phyloP scores from a whole-genome alignment of 2,888 invertebrate species.

The Eudemis profundana region DNA sequence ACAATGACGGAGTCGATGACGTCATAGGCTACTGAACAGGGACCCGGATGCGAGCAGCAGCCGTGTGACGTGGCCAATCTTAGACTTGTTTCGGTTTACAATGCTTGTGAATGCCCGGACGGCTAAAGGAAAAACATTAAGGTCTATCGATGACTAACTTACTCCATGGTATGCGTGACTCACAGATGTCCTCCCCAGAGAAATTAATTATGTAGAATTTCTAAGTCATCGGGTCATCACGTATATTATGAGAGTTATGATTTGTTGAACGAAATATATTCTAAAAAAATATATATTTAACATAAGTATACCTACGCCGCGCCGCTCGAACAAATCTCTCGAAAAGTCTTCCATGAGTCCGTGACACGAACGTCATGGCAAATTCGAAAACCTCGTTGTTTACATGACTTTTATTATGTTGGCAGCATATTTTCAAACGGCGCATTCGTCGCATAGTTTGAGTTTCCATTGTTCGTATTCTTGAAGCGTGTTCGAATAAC shows the following conservation, averaged over 20 bases:
- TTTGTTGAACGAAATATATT: slow-evolving; percentile 36
- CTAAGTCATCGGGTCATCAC: slow-evolving; percentile 31
- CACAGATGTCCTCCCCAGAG: slow-evolving; percentile 21
- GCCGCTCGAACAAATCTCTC: slow-evolving; percentile 8
- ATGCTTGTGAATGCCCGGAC: background rate
- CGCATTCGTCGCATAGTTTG: slow-evolving; percentile 36
- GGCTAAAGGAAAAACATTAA: slow-evolving; percentile 15
- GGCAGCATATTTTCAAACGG: slow-evolving; percentile 23
- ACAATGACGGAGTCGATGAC: slow-evolving; percentile 28
- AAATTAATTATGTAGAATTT: slow-evolving; percentile 36
- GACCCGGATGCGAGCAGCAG: slow-evolving; percentile 32
- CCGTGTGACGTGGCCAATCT: slow-evolving; percentile 26
- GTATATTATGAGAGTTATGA: no score
- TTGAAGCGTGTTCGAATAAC: slow-evolving; percentile 47
- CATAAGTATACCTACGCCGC: no score
- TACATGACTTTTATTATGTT: slow-evolving; percentile 35
- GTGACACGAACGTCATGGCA: slow-evolving; percentile 23
- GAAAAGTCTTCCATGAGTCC: slow-evolving; percentile 20
- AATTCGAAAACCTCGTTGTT: slow-evolving; percentile 24
- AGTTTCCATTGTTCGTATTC: slow-evolving; percentile 53
- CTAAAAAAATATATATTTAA: no score
- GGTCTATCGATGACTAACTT: slow-evolving; percentile 22
- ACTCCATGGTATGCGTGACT: slow-evolving; percentile 35
- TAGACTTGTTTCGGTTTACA: background rate
- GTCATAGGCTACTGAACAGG: slow-evolving; percentile 7